Conservation (phyloP, 2,797 vertebrate genomes). For the Otolemur crassicaudatus region DNA sequence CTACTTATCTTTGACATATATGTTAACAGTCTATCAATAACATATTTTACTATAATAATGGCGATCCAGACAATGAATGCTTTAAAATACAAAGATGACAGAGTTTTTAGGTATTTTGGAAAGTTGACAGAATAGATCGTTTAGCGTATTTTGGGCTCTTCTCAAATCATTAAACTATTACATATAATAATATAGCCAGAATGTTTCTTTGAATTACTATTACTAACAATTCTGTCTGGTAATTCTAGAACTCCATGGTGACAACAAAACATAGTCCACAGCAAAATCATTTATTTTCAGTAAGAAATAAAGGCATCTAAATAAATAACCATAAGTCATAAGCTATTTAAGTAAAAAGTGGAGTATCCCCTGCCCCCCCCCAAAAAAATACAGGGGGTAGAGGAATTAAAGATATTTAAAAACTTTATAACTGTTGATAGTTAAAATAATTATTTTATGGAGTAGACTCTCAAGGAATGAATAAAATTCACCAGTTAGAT, state of each 20-base stretch:
- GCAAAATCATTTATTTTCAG: background rate
- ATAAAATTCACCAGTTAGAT: slow-evolving; percentile 41
- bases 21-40: background rate
- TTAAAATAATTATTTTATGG: slow-evolving; percentile 28
- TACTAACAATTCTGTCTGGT: background rate
- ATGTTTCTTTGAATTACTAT: background rate
- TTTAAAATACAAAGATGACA: background rate
- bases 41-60: slow-evolving; percentile 39
- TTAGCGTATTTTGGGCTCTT: background rate
- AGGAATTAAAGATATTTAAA: slow-evolving; percentile 31
- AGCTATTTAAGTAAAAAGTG: background rate
- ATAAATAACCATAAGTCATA: background rate
- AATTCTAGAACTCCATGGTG: slow-evolving; percentile 25
- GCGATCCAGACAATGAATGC: background rate
- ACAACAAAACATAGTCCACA: background rate
- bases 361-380: background rate
- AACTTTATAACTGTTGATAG: background rate
- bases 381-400: background rate
- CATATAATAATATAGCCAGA: background rate
- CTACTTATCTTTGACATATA: background rate
- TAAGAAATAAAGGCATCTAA: slow-evolving; percentile 4
- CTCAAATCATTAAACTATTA: background rate
- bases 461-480: background rate
- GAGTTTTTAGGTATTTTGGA: background rate
- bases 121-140: background rate